Evolutionary conservation across 2,113 vertebrate species (phyloP).

Genomic region (Lethenteron camtschaticum): DNA sequence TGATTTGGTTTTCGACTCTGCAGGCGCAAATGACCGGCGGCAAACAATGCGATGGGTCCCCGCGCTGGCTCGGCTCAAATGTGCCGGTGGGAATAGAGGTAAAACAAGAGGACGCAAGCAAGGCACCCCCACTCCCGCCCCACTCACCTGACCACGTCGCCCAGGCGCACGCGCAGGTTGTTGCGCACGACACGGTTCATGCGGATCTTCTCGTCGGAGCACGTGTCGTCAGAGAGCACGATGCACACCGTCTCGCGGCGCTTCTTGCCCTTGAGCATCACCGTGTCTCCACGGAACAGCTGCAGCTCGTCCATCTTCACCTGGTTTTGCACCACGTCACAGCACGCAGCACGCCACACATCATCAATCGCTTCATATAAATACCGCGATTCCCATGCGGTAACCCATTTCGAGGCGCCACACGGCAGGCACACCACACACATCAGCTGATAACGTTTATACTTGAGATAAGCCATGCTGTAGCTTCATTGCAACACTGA

Average conservation of each 20-base stretch:
- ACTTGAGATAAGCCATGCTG: too few species aligned
- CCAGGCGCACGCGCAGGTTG: conserved; percentile 22
- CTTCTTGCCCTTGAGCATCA: conserved; percentile 21
- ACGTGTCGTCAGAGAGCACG: conserved; percentile 18
- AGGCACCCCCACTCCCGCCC: conserved; percentile 11
- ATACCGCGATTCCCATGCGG: too few species aligned
- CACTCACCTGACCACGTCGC: conserved; percentile 20
- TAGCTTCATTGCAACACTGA: too few species aligned
- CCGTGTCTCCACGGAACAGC: conserved; percentile 22
- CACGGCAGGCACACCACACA: too few species aligned
- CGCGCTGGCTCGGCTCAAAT: too few species aligned
- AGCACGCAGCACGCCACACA: too few species aligned
- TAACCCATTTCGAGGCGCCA: too few species aligned
- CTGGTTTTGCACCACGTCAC: conserved; percentile 9
- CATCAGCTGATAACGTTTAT: too few species aligned
- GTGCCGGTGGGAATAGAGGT: neutral
- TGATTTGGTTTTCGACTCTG: too few species aligned
- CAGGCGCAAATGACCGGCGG: too few species aligned
- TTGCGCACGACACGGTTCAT: conserved; percentile 22
- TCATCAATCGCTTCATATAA: too few species aligned
- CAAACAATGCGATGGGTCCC: too few species aligned
- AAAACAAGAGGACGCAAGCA: neutral
- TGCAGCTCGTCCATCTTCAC: conserved; percentile 23
- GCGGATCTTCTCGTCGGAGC: conserved; percentile 17
- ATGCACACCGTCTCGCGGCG: conserved; percentile 21